Evolutionary conservation across 2,888 invertebrate genomes (phyloP), one percentile per base, ranked within the genome.

Genomic region (Alentia gelatinosa): DNA sequence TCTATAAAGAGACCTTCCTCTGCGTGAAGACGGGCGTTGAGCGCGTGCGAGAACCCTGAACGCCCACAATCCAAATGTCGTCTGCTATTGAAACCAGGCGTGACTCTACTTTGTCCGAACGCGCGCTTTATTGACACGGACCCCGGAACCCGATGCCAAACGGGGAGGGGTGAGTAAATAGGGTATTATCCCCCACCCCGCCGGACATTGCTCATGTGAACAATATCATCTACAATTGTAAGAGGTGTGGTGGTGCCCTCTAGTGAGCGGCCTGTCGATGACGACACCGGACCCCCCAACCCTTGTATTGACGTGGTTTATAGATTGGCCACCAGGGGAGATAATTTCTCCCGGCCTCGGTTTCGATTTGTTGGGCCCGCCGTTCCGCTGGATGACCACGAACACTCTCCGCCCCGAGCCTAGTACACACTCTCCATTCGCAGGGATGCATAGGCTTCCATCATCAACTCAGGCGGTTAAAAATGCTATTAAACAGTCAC

Each of bases 201-300:
- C 68, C 26, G n/a, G 1, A 26, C 26, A 68, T 30, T 15, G 30
- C 26, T 68, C 26, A 68, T 26, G 30, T 68, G 68, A 68, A 68
- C 68, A 68, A 68, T 68, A 68, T 68, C 68, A 68, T 26, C 68
- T 68, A 68, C 68, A 68, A 68, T 12, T 68, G 68, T 68, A 30
- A 68, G 68, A 30, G 30, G 5, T 26, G 26, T 26, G 33, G 68
- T 68, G 68, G 68, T 68, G 68, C n/a, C n/a, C n/a, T n/a, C n/a
- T 19, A 12, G 47, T 9, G 30, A 1, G 30, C 30, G 68, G 26
- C 1, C 12, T 26, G 26, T 68, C 68, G 30, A 68, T 68, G 68
- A 30, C 68, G 68, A 26, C 68, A 30, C 15, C 5, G 30, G 30
- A 68, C 26, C 68, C 47, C 47, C 68, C 30, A 12, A 26, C 68